Evolutionary conservation across 2,888 invertebrate genomes (phyloP), one percentile per base, ranked within the genome.

Genomic region (Leucozona laternaria): DNA sequence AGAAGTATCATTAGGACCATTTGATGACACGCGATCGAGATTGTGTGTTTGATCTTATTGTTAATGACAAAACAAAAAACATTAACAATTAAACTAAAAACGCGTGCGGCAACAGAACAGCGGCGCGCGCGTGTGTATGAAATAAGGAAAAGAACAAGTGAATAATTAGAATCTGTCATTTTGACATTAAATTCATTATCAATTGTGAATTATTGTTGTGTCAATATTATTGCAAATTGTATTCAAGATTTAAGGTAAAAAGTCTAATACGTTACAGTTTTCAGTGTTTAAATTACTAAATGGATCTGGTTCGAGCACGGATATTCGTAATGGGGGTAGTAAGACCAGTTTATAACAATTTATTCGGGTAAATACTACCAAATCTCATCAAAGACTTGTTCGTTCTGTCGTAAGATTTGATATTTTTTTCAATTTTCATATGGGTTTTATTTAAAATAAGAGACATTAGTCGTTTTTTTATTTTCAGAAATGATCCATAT

Each of bases 161-260:
- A 25, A 53, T 53, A 53, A 53, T 53, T 53, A 53, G 13, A 53
- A 53, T 53, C 50, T 53, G 7, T 53, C 50, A 53, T 50, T 50
- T 22, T 50, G 50, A 50, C 50, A 50, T 22, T 25, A 50, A 25
- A 13, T 25, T 50, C 13, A 4, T 8, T 50, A 22, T 13, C 13
- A 22, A 22, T 50, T 50, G 20, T 50, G 20, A 22, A 22, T 13
- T 50, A 5, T 50, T 50, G 5, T 22, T 22, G 13, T 4, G 10
- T 50, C 50, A 50, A 22, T 22, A 22, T 50, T 20, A 20, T 10
- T 48, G 17, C 17, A 8, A 17, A 45, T 0, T 48, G 0, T 5
- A 15, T 48, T 20, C 2, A 48, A 20, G 3, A 20, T 48, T 20
- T 17, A 17, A 0, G 2, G 10, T 31, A 31, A 48, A 20, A 20